Conservation (phyloP, 2,113 vertebrate species). For the Psephotus haematonotus region DNA sequence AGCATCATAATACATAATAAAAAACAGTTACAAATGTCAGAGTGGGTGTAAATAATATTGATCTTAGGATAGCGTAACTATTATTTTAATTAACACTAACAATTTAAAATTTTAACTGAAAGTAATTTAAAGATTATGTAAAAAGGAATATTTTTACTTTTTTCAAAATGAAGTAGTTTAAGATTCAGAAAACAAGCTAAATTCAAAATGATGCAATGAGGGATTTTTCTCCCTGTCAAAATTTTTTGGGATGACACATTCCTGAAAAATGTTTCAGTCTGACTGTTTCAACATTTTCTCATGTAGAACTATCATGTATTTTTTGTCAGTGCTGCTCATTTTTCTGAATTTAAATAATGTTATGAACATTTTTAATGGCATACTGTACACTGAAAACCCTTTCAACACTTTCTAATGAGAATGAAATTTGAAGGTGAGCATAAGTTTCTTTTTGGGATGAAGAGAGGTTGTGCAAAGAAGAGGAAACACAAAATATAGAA, state of each 20-base stretch:
- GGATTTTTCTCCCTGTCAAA: background rate
- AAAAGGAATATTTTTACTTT: background rate
- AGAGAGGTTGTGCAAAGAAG: fast-evolving
- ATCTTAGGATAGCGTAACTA: background rate
- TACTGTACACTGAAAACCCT: background rate
- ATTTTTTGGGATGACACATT: background rate
- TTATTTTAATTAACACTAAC: background rate
- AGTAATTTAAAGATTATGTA: fast-evolving
- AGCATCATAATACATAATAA: fast-evolving
- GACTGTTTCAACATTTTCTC: background rate
- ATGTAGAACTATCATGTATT: too few relatives aligned
- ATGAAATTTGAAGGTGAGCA: background rate
- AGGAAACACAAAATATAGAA: background rate
- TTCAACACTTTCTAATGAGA: background rate
- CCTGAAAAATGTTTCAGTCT: background rate
- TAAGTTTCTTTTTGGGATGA: background rate
- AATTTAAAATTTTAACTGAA: background rate
- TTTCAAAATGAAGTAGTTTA: background rate
- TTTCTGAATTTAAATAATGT: background rate
- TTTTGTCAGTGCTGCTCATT: background rate
- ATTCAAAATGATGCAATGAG: background rate
- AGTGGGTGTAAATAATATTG: background rate
- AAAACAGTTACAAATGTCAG: background rate
- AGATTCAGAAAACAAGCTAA: background rate
- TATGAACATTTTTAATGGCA: background rate